Evolutionary conservation across 2,888 invertebrate species (phyloP).

Genomic region (Alloplasta piceator): DNA sequence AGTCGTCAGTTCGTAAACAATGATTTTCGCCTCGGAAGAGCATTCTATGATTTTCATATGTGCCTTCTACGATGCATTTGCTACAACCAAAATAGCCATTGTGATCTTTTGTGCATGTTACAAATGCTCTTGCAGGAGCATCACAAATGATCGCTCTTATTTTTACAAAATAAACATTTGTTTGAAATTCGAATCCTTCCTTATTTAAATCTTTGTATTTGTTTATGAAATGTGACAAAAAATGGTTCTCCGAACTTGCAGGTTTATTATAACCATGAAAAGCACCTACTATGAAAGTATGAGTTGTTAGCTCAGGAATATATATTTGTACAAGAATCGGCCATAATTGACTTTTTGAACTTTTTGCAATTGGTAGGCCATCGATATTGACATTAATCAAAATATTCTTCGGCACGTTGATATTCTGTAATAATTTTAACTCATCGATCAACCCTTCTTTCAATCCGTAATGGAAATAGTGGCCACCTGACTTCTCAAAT

Average conservation of each 20-base stretch:
- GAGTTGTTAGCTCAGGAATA: background rate
- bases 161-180: constrained; percentile 14
- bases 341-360: constrained; percentile 35
- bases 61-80: constrained; percentile 25
- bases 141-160: constrained; percentile 58
- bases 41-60: constrained; percentile 27
- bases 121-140: constrained; percentile 54
- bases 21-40: constrained; percentile 5
- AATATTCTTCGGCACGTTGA: background rate
- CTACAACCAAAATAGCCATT: constrained; percentile 22
- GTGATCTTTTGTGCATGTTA: constrained; percentile 57
- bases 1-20: constrained; percentile 12
- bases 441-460: constrained; percentile 23
- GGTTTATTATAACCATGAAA: constrained; percentile 63
- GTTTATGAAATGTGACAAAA: constrained; percentile 50
- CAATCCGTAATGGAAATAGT: constrained; percentile 38
- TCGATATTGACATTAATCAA: constrained; percentile 34
- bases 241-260: constrained; percentile 16
- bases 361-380: constrained; percentile 32
- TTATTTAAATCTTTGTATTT: constrained; percentile 49
- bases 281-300: constrained; percentile 6
- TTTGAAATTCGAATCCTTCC: constrained; percentile 36
- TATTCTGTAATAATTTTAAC: constrained; percentile 1
- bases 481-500: constrained; percentile 5
- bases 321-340: constrained; percentile 22